These are phyloP conservation scores for Agrochola circellaris DNA, from an alignment of 2,888 invertebrate species.

Conservation along the genomic window DNA sequence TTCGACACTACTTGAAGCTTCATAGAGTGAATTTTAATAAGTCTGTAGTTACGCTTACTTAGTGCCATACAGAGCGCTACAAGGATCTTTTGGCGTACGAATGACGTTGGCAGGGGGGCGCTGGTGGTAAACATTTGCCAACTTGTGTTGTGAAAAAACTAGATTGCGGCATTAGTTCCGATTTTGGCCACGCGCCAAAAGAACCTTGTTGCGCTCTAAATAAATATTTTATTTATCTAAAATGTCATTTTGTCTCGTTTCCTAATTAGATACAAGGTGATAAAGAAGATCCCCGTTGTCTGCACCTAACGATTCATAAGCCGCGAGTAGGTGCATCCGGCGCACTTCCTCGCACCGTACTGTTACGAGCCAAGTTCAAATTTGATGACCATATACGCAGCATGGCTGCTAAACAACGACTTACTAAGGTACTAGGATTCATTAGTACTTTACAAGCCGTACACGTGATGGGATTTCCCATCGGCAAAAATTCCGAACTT, in stretches of 20 bases:
- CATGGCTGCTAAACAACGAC: slow-evolving; percentile 98
- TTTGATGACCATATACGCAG: slow-evolving; percentile 99
- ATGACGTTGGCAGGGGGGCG: neutral
- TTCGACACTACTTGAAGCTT: slow-evolving; percentile 45
- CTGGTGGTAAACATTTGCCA: neutral
- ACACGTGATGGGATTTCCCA: no score
- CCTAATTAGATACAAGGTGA: slow-evolving; percentile 94
- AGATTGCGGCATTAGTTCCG: neutral
- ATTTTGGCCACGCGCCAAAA: neutral
- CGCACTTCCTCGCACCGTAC: slow-evolving; percentile 93
- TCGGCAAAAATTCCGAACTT: no score
- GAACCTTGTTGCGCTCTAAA: neutral
- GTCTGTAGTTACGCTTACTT: slow-evolving; percentile 31
- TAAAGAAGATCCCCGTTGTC: slow-evolving; percentile 98
- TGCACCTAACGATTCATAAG: slow-evolving; percentile 98
- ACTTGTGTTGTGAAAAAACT: neutral
- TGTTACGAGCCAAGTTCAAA: slow-evolving; percentile 97
- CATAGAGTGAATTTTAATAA: slow-evolving; percentile 22
- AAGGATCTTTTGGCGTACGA: neutral
- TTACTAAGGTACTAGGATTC: slow-evolving; percentile 92
- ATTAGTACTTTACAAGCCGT: neutral
- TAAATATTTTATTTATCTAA: neutral
- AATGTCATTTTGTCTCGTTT: neutral
- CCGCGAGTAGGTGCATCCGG: slow-evolving; percentile 91
- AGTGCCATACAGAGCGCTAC: neutral